Percentiles rank a stretch among this genome's conserved stretches.
Evolutionary conservation across 2,113 vertebrate genomes (phyloP).

Genomic region (Pseudonaja textilis): DNA sequence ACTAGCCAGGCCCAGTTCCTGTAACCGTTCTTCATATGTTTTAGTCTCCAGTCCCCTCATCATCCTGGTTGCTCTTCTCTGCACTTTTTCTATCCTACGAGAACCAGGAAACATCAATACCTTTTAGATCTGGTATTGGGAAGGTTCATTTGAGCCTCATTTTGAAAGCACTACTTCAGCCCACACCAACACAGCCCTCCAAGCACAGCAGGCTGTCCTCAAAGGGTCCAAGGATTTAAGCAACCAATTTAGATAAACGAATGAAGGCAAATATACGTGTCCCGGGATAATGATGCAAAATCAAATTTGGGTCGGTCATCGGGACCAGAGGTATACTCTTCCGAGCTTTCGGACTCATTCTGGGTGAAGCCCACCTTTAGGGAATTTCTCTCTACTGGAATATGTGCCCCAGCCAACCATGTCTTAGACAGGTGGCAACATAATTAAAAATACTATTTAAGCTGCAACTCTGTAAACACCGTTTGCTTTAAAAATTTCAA

Average conservation of each 20-base stretch:
- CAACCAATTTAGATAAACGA: background rate
- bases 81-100: no score
- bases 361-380: no score
- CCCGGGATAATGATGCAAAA: no score
- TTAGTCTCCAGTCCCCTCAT: no score
- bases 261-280: no score
- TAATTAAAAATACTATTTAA: background rate
- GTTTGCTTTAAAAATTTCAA: background rate
- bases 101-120: background rate
- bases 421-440: background rate
- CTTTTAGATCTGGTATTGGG: background rate
- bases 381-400: no score
- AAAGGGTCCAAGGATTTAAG: background rate
- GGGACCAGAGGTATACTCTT: no score
- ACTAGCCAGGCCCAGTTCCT: no score
- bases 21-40: no score
- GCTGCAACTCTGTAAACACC: slow-evolving; percentile 1
- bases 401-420: background rate
- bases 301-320: no score
- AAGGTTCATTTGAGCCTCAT: background rate
- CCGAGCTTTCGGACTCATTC: no score
- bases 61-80: no score
- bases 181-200: background rate
- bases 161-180: background rate
- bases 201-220: background rate